phyloP scores from a whole-genome alignment of 2,113 vertebrate genomes.

The Heteronetta atricapilla region DNA sequence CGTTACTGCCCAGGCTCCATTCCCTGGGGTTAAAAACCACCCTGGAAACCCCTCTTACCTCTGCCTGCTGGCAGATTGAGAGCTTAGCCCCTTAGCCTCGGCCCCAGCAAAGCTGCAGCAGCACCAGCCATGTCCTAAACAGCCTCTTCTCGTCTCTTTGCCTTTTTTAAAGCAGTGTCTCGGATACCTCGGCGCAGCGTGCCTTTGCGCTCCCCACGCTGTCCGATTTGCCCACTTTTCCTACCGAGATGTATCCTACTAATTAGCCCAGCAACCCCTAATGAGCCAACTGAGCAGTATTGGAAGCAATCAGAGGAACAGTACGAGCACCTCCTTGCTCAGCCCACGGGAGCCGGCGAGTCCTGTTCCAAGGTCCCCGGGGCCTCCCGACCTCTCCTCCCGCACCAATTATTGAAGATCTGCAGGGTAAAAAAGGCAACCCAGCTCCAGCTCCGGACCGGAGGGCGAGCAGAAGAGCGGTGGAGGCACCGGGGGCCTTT shows the following conservation, averaged over 20 bases:
- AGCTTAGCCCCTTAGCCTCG: neutral
- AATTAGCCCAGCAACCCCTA: conserved; percentile 61
- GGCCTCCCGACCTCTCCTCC: neutral
- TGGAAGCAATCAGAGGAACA: conserved; percentile 7
- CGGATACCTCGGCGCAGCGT: neutral
- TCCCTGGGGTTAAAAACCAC: neutral
- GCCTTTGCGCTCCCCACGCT: neutral
- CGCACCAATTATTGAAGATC: fast-evolving
- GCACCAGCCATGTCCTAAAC: neutral
- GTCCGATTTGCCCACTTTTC: neutral
- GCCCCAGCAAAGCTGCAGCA: neutral
- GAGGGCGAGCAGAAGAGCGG: neutral
- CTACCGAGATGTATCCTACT: conserved; percentile 47
- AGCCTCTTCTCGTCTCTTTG: neutral
- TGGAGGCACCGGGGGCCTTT: neutral
- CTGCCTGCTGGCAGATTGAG: neutral
- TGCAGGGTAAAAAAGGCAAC: neutral
- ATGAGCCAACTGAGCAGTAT: conserved; percentile 26
- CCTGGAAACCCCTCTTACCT: neutral
- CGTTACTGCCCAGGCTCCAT: neutral
- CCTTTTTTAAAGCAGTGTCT: neutral
- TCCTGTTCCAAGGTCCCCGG: neutral
- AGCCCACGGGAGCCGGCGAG: neutral
- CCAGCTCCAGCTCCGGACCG: neutral
- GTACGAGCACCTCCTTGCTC: neutral